Conservation (phyloP, 2,797 vertebrate genomes). For the Propithecus deckenii region DNA sequence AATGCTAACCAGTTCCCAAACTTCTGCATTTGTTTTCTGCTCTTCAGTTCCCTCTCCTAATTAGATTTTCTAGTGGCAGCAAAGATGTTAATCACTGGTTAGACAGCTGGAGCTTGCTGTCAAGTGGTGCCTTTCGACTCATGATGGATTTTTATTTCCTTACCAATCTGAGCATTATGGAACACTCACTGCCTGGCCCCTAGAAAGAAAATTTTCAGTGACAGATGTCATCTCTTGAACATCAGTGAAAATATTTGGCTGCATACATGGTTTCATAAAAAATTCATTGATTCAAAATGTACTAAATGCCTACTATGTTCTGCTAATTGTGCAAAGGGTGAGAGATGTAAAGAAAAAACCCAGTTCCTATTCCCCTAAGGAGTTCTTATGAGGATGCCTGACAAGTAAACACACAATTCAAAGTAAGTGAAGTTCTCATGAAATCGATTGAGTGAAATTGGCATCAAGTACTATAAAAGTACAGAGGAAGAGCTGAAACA, state of each 20-base stretch:
- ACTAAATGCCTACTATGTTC: background rate
- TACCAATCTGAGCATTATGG: background rate
- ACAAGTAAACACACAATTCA: background rate
- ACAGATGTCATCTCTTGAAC: background rate
- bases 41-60: background rate
- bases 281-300: slow-evolving; percentile 7
- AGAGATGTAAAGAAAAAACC: background rate
- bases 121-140: background rate
- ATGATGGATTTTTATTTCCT: background rate
- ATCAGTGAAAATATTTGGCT: background rate
- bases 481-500: background rate
- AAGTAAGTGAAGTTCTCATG: background rate
- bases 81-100: background rate
- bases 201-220: background rate
- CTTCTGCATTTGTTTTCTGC: background rate
- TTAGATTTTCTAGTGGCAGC: background rate
- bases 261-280: background rate
- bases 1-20: background rate
- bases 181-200: background rate
- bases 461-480: background rate
- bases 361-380: background rate
- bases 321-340: background rate
- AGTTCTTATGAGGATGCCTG: background rate
- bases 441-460: background rate
- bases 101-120: background rate